Conservation (phyloP, 2,797 vertebrate genomes). For the Lepilemur ruficaudatus region DNA sequence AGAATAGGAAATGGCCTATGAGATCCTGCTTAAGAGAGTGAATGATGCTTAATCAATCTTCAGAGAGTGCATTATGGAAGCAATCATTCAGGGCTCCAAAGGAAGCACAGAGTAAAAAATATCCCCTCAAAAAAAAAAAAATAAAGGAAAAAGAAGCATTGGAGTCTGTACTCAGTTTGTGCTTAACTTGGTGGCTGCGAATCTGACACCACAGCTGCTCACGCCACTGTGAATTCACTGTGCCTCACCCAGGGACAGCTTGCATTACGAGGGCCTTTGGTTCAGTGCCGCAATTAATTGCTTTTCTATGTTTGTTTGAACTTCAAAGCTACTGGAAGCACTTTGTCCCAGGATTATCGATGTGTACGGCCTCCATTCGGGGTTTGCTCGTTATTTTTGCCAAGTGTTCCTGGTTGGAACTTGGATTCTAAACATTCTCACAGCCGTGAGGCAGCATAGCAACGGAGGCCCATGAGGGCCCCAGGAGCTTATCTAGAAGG, state of each 20-base stretch:
- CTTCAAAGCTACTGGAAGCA: constrained; percentile 33
- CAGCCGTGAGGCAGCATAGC: background rate
- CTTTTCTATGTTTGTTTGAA: constrained; percentile 48
- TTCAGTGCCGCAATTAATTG: background rate
- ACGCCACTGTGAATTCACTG: fast-evolving
- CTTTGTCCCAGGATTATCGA: constrained; percentile 18
- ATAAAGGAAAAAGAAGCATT: fast-evolving
- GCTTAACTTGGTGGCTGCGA: background rate
- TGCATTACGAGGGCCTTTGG: background rate
- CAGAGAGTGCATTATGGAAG: constrained; percentile 7
- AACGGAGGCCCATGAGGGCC: background rate
- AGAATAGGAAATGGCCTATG: background rate
- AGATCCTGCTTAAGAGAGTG: constrained; percentile 26
- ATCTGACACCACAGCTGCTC: background rate
- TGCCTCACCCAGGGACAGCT: background rate
- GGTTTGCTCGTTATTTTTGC: background rate
- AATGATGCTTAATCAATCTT: constrained; percentile 48
- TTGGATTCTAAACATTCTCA: background rate
- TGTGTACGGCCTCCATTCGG: background rate
- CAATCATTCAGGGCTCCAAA: constrained; percentile 35
- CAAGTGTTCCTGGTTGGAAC: background rate
- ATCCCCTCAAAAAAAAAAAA: too few species aligned
- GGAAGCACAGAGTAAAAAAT: constrained; percentile 16
- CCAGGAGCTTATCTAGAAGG: background rate
- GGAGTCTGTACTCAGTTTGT: constrained; percentile 42